A percentile compares a stretch with the other conserved stretches of the same genome.
These are phyloP conservation scores for Diabrotica undecimpunctata DNA, from an alignment of 1,140 invertebrate species.

Conservation along the genomic window DNA sequence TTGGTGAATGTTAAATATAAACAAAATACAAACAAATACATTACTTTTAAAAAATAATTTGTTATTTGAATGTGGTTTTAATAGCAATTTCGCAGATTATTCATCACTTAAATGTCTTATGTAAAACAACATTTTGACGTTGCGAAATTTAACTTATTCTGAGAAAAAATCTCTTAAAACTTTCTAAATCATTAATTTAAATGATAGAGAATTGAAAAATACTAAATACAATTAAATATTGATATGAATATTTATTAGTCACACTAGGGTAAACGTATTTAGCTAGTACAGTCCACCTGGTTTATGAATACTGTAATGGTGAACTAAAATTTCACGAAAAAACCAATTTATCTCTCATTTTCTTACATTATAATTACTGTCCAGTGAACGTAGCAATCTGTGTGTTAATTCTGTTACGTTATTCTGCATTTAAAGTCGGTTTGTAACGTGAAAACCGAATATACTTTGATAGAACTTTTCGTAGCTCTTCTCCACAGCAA, in stretches of 20 bases:
- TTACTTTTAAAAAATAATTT: too few species aligned
- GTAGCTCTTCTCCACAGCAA: conserved; percentile 47
- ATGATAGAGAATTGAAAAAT: too few species aligned
- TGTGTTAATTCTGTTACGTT: conserved; percentile 61
- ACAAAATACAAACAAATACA: too few species aligned
- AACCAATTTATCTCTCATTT: conserved; percentile 35
- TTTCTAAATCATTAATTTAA: too few species aligned
- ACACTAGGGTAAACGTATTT: conserved; percentile 16
- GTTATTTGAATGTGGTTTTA: too few species aligned
- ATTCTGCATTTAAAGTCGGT: conserved; percentile 55
- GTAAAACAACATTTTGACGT: conserved; percentile 33
- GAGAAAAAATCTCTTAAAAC: conserved; percentile 11
- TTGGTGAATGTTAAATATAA: too few species aligned
- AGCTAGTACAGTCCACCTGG: conserved; percentile 39
- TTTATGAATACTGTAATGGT: conserved; percentile 28
- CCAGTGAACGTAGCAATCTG: conserved; percentile 62
- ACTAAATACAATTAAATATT: too few species aligned
- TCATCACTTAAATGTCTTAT: conserved; percentile 30
- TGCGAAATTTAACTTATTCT: conserved; percentile 30
- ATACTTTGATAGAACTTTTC: conserved; percentile 46
- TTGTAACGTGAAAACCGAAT: conserved; percentile 48
- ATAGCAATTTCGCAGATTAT: background rate
- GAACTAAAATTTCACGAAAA: conserved; percentile 32
- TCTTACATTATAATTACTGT: conserved; percentile 68
- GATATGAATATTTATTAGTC: conserved; percentile 24